Conservation (phyloP, 2,113 vertebrate genomes). For the Seriola dumerili region DNA sequence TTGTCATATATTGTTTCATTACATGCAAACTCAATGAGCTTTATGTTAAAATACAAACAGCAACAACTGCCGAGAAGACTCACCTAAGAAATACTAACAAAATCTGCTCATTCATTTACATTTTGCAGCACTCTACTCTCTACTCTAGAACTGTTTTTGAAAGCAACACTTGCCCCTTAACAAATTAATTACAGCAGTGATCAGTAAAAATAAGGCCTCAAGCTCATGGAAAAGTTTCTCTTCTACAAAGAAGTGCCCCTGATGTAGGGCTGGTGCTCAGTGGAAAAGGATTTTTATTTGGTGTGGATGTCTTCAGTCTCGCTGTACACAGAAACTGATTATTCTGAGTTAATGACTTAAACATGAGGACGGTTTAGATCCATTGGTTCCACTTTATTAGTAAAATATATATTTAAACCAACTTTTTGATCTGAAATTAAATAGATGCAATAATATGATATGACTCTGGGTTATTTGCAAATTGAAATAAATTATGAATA, state of each 20-base stretch:
- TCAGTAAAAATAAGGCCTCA: constrained; percentile 42
- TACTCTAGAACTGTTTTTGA: background rate
- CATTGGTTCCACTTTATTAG: constrained; percentile 80
- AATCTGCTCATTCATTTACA: background rate
- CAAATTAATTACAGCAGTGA: constrained; percentile 45
- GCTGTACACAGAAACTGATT: constrained; percentile 69
- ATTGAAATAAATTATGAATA: constrained; percentile 84
- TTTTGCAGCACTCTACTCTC: constrained; percentile 1
- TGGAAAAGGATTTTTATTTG: constrained; percentile 59
- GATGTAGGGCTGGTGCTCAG: constrained; percentile 62
- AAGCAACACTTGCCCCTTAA: constrained; percentile 26
- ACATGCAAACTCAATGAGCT: background rate
- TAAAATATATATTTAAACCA: constrained; percentile 82
- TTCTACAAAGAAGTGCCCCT: constrained; percentile 50
- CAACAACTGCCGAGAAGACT: background rate
- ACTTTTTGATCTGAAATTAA: constrained; percentile 83
- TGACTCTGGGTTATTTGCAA: constrained; percentile 81
- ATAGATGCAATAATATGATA: constrained; percentile 80
- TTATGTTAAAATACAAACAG: background rate
- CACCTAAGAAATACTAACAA: constrained; percentile 1
- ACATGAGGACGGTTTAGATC: constrained; percentile 79
- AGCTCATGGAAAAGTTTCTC: constrained; percentile 51
- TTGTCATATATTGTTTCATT: background rate
- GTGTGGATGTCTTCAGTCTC: constrained; percentile 47
- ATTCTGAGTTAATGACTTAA: constrained; percentile 80